These are phyloP conservation scores for Nycteola revayana DNA, from an alignment of 2,888 invertebrate genomes.

Conservation along the genomic window DNA sequence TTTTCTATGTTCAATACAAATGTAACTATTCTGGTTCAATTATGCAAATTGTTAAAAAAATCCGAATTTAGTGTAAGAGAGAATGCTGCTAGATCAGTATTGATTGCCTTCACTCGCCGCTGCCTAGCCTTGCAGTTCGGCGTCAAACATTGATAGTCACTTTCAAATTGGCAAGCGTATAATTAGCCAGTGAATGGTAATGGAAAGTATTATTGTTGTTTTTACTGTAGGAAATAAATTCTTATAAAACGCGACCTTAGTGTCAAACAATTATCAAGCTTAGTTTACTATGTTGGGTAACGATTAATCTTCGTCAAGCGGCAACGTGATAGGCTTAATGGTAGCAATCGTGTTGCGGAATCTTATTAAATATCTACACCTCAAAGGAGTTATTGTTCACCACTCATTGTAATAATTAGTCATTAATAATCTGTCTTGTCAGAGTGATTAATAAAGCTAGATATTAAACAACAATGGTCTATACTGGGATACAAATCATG, in stretches of 20 bases:
- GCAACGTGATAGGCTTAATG: slow-evolving; percentile 61
- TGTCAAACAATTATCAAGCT: slow-evolving; percentile 43
- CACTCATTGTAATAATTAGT: slow-evolving; percentile 68
- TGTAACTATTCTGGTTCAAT: too few species aligned
- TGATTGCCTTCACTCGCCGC: slow-evolving; percentile 14
- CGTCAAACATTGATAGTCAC: slow-evolving; percentile 18
- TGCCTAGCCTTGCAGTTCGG: slow-evolving; percentile 25
- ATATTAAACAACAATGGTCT: too few species aligned
- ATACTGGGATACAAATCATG: too few species aligned
- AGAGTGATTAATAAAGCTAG: slow-evolving; percentile 54
- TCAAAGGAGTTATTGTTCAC: slow-evolving; percentile 62
- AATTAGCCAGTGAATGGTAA: slow-evolving; percentile 31
- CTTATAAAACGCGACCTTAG: slow-evolving; percentile 43
- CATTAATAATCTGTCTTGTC: slow-evolving; percentile 69
- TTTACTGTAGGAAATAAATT: slow-evolving; percentile 29
- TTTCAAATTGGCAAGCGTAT: slow-evolving; percentile 27
- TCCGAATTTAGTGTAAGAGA: too few species aligned
- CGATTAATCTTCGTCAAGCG: slow-evolving; percentile 72
- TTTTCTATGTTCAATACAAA: too few species aligned
- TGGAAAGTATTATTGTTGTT: slow-evolving; percentile 35
- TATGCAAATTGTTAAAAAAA: too few species aligned
- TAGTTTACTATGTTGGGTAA: slow-evolving; percentile 46
- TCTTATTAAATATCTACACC: slow-evolving; percentile 68
- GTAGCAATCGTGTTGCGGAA: slow-evolving; percentile 68
- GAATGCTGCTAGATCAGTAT: too few species aligned